Percentiles rank a stretch among this genome's conserved stretches.
These are phyloP conservation scores for Himalopsyche phryganea DNA, from an alignment of 1,140 invertebrate genomes.

Conservation along the genomic window DNA sequence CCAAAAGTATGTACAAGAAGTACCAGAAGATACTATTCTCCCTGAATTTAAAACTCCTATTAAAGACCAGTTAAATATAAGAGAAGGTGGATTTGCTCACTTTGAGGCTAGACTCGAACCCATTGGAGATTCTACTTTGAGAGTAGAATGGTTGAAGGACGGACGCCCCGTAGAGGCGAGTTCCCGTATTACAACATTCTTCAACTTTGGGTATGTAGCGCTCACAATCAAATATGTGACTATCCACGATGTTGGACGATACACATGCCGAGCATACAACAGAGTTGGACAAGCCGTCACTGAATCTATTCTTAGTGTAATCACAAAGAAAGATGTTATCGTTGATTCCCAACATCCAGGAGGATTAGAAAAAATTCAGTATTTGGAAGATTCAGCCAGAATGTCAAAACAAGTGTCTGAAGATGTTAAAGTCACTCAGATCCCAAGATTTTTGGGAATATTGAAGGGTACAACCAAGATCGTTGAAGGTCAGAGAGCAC, in stretches of 20 bases:
- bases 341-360: conserved; percentile 83
- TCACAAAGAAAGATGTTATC: conserved; percentile 81
- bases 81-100: conserved; percentile 91
- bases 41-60: conserved; percentile 92
- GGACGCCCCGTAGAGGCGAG: conserved; percentile 86
- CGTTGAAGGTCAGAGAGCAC: conserved; percentile 91
- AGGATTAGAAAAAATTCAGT: conserved; percentile 84
- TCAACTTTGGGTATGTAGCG: conserved; percentile 95
- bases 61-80: conserved; percentile 82
- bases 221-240: conserved; percentile 92
- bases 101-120: conserved; percentile 95
- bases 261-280: conserved; percentile 87
- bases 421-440: conserved; percentile 70
- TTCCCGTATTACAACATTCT: conserved; percentile 90
- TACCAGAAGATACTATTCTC: conserved; percentile 70
- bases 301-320: conserved; percentile 81
- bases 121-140: conserved; percentile 84
- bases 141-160: conserved; percentile 95
- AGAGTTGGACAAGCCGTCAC: conserved; percentile 84
- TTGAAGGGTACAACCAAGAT: conserved; percentile 89
- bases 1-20: conserved; percentile 72
- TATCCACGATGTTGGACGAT: conserved; percentile 85
- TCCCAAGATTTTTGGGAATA: conserved; percentile 80
- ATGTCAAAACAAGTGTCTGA: conserved; percentile 65
- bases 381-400: conserved; percentile 77